Base-by-base conservation (phyloP, 2,113 vertebrate genomes). In the Brachirus orientalis region DNA sequence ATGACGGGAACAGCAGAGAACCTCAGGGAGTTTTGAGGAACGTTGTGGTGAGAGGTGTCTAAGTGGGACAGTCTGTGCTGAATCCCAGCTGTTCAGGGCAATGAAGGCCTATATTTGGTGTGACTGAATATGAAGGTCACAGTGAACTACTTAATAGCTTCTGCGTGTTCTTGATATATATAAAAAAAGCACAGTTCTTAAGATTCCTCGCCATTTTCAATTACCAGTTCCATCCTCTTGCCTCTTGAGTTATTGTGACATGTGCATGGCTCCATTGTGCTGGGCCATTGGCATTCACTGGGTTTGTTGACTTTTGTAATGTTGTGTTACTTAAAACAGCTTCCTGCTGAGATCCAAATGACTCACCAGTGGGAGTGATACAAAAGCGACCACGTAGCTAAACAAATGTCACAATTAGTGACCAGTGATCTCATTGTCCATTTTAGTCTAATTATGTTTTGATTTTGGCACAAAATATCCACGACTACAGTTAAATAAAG, bases 51-150 rank as follows among this genome's bases (percentile, higher is more conserved):
- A 62, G 69, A 1, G 57, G 36, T 10, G 40, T n/a, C 18, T 80
- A 89, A 86, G 22, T 87, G 74, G 87, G 85, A 14, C 87, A 80
- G 69, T 6, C 10, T 76, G 70, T 68, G 56, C 77, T 47, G 10
- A 47, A 68, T 72, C 44, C 19, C 8, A 16, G 69, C 77, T 51
- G 68, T 68, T 58, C 10, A 22, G 62, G 79, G 53, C 47, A 58
- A 6, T 16, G 18, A 36, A 58, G 64, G 28, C 45, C 77, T 86
- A 77, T 66, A 68, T 85, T 61, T 82, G 65, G 36, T 53, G 47
- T 52, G 59, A 19, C n/a, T 33, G n/a, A 36, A 43, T 56, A 63
- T 16, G 40, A 12, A 52, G 48, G 69, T 59, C 75, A 16, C 48
- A 2, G 38, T 20, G 18, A 7, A 6, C 46, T 3, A 10, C 20